phyloP scores from a whole-genome alignment of 2,888 invertebrate genomes.

The Chalcis sispes region DNA sequence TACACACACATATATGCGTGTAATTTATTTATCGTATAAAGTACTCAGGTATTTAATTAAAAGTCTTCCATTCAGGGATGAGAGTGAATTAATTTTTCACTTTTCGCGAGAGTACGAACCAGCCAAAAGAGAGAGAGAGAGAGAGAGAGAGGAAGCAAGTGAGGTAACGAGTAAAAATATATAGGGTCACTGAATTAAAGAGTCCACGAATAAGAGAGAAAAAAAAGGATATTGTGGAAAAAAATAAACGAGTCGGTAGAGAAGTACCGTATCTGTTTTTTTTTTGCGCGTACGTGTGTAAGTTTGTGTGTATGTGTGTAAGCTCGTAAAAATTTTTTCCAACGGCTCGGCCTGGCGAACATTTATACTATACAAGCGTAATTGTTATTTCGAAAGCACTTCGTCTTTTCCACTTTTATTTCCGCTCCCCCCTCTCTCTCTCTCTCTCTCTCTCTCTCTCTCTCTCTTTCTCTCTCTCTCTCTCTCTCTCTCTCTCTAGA shows the following conservation, averaged over 20 bases:
- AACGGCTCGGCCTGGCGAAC: background rate
- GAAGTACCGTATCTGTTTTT: too few species aligned
- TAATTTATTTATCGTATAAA: slow-evolving; percentile 44
- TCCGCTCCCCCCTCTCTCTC: too few species aligned
- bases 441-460: too few species aligned
- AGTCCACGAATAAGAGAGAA: slow-evolving; percentile 8
- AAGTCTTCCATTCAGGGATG: slow-evolving; percentile 4
- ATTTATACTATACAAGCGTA: background rate
- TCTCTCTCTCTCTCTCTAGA: too few species aligned
- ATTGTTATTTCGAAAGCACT: slow-evolving; percentile 28
- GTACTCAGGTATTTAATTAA: slow-evolving; percentile 41
- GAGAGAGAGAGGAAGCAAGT: too few species aligned
- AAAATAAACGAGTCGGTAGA: too few species aligned
- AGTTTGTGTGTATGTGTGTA: too few species aligned
- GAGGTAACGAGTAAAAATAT: slow-evolving; percentile 11
- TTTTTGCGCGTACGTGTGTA: too few species aligned
- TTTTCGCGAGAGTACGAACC: background rate
- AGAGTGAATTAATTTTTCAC: slow-evolving; percentile 22
- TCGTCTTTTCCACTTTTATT: too few species aligned
- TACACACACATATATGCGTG: too few species aligned
- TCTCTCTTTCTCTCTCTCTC: too few species aligned
- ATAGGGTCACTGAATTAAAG: slow-evolving; percentile 25
- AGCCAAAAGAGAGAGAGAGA: too few species aligned
- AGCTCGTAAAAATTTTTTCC: slow-evolving; percentile 28
- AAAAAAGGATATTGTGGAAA: background rate